Percentiles rank a stretch among this genome's conserved stretches.
phyloP scores from a whole-genome alignment of 2,113 vertebrate genomes.

The human (Homo sapiens) region GRCh38 chr15:101116001-101116500 shows the following conservation, averaged over 20 bases:
- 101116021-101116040: background rate
- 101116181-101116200: background rate
- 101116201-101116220: background rate
- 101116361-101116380: background rate
- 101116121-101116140: background rate
- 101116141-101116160: background rate
- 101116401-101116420: background rate
- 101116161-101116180: background rate
- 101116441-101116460: fast-evolving
- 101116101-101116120: background rate
- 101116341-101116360: background rate
- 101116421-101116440: background rate
- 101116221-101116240: background rate
- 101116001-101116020: background rate
- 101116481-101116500: background rate
- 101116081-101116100: conserved; percentile 32
- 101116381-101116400: background rate
- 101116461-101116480: background rate
- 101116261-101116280: fast-evolving
- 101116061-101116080: background rate
- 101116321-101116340: background rate
- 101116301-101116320: background rate
- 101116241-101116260: background rate
- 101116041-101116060: conserved; percentile 26
- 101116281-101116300: background rate